Evolutionary conservation across 2,888 invertebrate genomes (phyloP).

Genomic region (Yponomeuta evonymella): DNA sequence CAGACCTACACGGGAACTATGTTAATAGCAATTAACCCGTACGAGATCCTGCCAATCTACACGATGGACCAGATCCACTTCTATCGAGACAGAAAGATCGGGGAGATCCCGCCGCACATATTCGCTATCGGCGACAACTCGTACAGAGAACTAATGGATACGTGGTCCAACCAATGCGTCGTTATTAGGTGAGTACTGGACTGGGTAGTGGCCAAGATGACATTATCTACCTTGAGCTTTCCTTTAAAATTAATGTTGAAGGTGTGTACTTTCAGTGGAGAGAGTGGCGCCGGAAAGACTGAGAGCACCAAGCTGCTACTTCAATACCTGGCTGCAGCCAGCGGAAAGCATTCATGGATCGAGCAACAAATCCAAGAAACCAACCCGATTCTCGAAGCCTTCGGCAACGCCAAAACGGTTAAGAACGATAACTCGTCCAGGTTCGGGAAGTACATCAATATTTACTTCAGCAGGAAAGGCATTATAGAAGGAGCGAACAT

Average conservation of each 20-base stretch:
- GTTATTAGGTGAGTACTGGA: constrained; percentile 85
- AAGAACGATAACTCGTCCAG: constrained; percentile 97
- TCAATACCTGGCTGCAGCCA: constrained; percentile 94
- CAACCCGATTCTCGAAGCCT: constrained; percentile 97
- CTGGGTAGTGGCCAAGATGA: not conserved
- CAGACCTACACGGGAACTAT: constrained; percentile 97
- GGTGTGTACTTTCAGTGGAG: constrained; percentile 80
- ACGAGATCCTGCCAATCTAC: constrained; percentile 95
- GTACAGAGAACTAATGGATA: constrained; percentile 86
- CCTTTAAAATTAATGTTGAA: not conserved
- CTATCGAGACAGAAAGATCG: constrained; percentile 88
- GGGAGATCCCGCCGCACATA: constrained; percentile 94
- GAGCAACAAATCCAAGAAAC: constrained; percentile 98
- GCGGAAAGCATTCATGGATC: constrained; percentile 97
- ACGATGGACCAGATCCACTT: constrained; percentile 89
- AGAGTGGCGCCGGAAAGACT: constrained; percentile 97
- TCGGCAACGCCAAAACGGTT: constrained; percentile 97
- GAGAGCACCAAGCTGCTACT: constrained; percentile 96
- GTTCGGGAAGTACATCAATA: constrained; percentile 96
- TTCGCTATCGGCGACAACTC: constrained; percentile 96
- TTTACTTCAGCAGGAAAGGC: constrained; percentile 88
- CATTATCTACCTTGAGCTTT: not conserved
- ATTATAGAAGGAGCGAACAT: constrained; percentile 95
- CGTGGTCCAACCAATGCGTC: constrained; percentile 90
- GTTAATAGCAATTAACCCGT: constrained; percentile 96